Evolutionary conservation across 2,797 vertebrate species (phyloP), one percentile per base, ranked within the genome.

Genomic region (Cossypha niveicapilla): DNA sequence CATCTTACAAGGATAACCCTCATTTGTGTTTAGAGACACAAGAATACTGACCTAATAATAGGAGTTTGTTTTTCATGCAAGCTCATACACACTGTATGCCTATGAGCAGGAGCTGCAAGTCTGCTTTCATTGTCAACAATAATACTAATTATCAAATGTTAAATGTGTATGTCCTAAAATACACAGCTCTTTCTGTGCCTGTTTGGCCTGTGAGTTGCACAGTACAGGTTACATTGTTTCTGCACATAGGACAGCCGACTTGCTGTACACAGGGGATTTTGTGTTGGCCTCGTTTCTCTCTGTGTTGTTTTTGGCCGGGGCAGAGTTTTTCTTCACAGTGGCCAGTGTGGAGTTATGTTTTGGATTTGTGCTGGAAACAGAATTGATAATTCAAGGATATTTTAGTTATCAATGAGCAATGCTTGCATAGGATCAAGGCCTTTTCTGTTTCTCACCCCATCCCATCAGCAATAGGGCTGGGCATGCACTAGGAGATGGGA

Each of bases 401-500:
- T 68, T 81, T 88, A 17, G 6, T 25, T 37, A 44, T 37, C 28
- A 35, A 54, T 37, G 41, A 68, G 9, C 9, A 50, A 12, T 15
- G 17, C 42, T 62, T 35, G 42, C 13, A n/a, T 11, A 68, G 23
- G 27, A 37, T 22, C 48, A 42, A 68, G 23, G 27, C 17, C 16
- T 56, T 62, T 48, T 68, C n/a, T 61, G 48, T 18, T 17, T 61
- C 19, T 68, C 48, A 27, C 3, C 9, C 22, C 28, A 27, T 4
- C 6, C 18, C 70, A 62, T 21, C 48, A 68, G 18, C 9, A 54
- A 15, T 17, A 34, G 34, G 47, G 24, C 7, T 45, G 53, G 28
- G 13, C 0, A 0, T 37, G 42, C 27, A 56, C 48, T 44, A 7
- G 48, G 23, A 48, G 25, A 2, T 54, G 47, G 41, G 30, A 67